phyloP scores from a whole-genome alignment of 2,888 invertebrate genomes.

The Polydrusus cervinus region DNA sequence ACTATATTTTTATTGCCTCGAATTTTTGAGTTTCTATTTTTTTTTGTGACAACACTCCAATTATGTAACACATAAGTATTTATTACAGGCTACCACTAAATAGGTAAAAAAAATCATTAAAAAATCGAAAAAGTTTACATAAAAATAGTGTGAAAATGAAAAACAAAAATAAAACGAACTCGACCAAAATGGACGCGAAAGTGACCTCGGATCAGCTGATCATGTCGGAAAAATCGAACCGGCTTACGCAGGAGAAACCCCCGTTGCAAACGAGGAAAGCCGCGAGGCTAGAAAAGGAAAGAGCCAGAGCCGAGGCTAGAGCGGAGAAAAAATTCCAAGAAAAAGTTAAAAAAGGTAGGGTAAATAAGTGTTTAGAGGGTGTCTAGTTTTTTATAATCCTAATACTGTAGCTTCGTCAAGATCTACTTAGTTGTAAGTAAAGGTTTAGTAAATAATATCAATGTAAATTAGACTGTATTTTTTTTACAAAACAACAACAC shows the following conservation, averaged over 20 bases:
- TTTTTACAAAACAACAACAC: no score
- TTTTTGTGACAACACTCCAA: no score
- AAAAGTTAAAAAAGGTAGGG: conserved; percentile 72
- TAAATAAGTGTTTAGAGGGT: neutral
- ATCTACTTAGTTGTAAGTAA: no score
- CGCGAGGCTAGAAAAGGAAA: conserved; percentile 72
- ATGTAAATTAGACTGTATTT: no score
- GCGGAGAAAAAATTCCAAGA: conserved; percentile 74
- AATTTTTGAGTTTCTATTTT: no score
- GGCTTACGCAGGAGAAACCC: conserved; percentile 72
- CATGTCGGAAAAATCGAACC: conserved; percentile 75
- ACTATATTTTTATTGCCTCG: no score
- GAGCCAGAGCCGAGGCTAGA: conserved; percentile 72
- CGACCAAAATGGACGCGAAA: conserved; percentile 60
- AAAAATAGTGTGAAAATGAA: conserved; percentile 60
- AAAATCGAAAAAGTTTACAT: neutral
- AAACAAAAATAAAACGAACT: conserved; percentile 64
- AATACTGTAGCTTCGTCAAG: no score
- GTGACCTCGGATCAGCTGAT: conserved; percentile 73
- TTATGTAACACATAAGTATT: no score
- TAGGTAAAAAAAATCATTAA: no score
- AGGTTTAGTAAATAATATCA: no score
- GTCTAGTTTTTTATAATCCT: no score
- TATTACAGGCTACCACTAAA: neutral
- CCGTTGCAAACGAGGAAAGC: conserved; percentile 73